Evolutionary conservation across 2,113 vertebrate species (phyloP), one percentile per base, ranked within the genome.

Genomic region (Leiothrix lutea): DNA sequence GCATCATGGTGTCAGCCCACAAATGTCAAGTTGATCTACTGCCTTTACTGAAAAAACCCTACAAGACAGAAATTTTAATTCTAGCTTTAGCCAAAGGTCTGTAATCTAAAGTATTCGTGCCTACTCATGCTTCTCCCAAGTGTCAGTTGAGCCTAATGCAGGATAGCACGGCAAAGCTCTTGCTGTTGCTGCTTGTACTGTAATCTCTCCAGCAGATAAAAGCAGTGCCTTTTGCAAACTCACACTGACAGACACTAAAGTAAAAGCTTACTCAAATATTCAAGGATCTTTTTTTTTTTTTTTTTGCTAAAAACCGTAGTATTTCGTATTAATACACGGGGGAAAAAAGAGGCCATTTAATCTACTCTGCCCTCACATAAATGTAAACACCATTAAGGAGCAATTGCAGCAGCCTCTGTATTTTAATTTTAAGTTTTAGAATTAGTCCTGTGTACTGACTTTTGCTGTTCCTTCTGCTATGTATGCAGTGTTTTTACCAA

Each of bases 191-290:
- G 80, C 89, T 70, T 85, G 62, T 38, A 7, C 95, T 93, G 69
- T 96, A 96, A 97, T 96, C 95, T 96, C 90, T 61, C 60, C 61
- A 67, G 64, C 58, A 94, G 93, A 97, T 96, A 95, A 96, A 96
- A 93, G 89, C 51, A 95, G 80, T 81, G 92, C 94, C 89, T 95
- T 93, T 92, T 94, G 89, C 91, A 85, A 75, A 74, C 89, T 83
- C 93, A 88, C 72, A 69, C 56, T 74, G 90, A 90, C 93, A 96
- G 86, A 90, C 57, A 44, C 82, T 90, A 71, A 90, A 96, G 92
- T 86, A 95, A 95, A 92, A 95, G 90, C 93, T 93, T 92, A 90
- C 79, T 96, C 90, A 96, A 90, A 78, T 90, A 91, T 93, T 94
- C 92, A 83, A 74, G 80, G 72, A 42, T 65, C 4, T 53, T 51